A percentile compares a stretch with the other conserved stretches of the same genome.
These are phyloP conservation scores for Mycteria americana DNA, from an alignment of 2,797 vertebrate species.

Conservation along the genomic window DNA sequence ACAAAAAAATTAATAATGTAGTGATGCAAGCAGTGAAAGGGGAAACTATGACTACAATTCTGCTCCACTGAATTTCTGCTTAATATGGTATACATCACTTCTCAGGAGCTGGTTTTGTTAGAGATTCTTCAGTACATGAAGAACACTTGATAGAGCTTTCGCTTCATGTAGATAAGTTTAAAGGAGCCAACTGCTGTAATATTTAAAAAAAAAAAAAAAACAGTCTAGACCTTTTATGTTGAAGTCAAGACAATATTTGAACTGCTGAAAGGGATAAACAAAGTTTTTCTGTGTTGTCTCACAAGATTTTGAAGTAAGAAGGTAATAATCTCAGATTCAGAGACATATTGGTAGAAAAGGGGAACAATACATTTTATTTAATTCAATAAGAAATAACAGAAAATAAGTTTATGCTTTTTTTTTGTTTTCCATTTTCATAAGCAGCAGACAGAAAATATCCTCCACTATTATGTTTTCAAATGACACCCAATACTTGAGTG, in stretches of 20 bases:
- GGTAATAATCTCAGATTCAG: background rate
- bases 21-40: background rate
- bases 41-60: background rate
- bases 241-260: background rate
- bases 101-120: background rate
- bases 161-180: background rate
- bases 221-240: background rate
- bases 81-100: background rate
- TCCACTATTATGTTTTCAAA: background rate
- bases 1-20: background rate
- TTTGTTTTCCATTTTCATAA: background rate
- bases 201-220: background rate
- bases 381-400: background rate
- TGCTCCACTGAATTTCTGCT: background rate
- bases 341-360: background rate
- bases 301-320: background rate
- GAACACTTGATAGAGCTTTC: background rate
- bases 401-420: background rate
- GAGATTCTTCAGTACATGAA: background rate
- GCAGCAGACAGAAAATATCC: background rate
- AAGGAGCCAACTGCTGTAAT: background rate
- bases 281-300: background rate
- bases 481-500: background rate
- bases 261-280: background rate
- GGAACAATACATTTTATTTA: background rate